Evolutionary conservation across 2,797 vertebrate genomes (phyloP).

Genomic region (Xenops minutus): DNA sequence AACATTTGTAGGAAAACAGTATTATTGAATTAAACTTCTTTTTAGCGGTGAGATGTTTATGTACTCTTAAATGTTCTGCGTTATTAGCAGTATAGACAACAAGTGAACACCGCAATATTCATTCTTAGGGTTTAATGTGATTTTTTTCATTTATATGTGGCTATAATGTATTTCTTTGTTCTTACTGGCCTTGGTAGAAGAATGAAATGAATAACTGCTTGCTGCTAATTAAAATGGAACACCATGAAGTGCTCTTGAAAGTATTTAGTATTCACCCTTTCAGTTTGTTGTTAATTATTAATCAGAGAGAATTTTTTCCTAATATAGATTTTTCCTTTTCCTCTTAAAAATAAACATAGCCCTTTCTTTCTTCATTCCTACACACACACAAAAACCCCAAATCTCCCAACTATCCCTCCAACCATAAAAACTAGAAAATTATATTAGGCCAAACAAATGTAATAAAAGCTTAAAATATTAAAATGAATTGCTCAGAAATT

Average conservation of each 20-base stretch:
- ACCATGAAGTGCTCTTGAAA: not conserved
- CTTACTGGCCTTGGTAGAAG: not conserved
- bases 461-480: not conserved
- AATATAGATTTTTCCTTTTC: not conserved
- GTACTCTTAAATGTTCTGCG: not conserved
- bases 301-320: not conserved
- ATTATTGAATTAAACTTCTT: not conserved
- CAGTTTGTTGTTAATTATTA: not conserved
- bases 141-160: not conserved
- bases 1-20: not conserved
- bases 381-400: not conserved
- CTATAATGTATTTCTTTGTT: not conserved
- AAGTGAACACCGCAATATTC: not conserved
- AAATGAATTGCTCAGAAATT: not conserved
- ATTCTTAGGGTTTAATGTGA: not conserved
- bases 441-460: not conserved
- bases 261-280: not conserved
- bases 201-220: not conserved
- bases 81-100: fast-evolving
- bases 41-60: not conserved
- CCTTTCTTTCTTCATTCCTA: not conserved
- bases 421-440: not conserved
- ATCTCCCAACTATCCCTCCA: not conserved
- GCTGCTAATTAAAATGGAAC: not conserved
- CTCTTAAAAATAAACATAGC: not conserved